Evolutionary conservation across 2,113 vertebrate species (phyloP).

Genomic region (Pleuronectes platessa): DNA sequence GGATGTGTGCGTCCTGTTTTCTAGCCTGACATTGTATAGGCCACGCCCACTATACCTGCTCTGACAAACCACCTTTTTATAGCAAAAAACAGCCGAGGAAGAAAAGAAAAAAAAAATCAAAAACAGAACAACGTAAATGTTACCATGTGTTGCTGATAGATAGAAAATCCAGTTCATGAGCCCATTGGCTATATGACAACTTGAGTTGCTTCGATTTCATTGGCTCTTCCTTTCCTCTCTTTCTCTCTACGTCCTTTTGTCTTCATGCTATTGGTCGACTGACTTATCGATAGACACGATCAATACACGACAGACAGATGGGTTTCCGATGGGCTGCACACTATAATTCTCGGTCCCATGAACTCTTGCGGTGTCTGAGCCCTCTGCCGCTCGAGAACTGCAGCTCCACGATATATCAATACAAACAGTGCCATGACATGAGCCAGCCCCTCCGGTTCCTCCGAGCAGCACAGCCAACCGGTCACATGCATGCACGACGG

Average conservation of each 20-base stretch:
- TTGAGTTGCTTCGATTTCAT: conserved; percentile 84
- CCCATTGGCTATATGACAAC: conserved; percentile 87
- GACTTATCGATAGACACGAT: conserved; percentile 30
- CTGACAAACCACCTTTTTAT: conserved; percentile 88
- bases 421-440: conserved; percentile 65
- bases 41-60: conserved; percentile 96
- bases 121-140: conserved; percentile 89
- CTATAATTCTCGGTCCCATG: conserved; percentile 31
- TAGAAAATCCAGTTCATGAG: conserved; percentile 90
- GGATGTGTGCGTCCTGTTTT: conserved; percentile 96
- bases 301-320: conserved; percentile 20
- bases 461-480: conserved; percentile 53
- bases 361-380: conserved; percentile 46
- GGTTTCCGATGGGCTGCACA: conserved; percentile 27
- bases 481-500: conserved; percentile 72
- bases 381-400: conserved; percentile 43
- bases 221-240: conserved; percentile 49
- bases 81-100: conserved; percentile 81
- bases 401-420: conserved; percentile 47
- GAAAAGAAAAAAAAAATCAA: conserved; percentile 64
- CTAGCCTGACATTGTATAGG: conserved; percentile 95
- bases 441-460: conserved; percentile 66
- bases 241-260: conserved; percentile 3
- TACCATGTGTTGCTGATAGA: conserved; percentile 93
- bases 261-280: conserved; percentile 44